These are phyloP conservation scores for Sorex araneus DNA, from an alignment of 2,113 vertebrate genomes.

Conservation along the genomic window DNA sequence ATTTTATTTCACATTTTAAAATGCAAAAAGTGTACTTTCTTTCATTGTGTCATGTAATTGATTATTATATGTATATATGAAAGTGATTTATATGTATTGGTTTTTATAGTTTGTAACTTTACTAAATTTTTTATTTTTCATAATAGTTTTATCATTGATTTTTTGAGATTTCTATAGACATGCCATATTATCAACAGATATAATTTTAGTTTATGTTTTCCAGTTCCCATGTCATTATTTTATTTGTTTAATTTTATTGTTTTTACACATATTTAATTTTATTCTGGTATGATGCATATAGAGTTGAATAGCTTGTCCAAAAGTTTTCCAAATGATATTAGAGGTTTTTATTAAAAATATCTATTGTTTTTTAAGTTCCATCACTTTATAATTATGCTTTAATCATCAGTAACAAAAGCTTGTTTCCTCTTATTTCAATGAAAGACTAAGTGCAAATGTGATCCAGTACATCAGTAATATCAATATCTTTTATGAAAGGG, in stretches of 20 bases:
- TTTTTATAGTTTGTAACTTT: conserved; percentile 44
- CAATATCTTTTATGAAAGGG: too few relatives aligned
- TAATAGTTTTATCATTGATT: conserved; percentile 43
- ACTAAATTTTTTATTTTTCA: not conserved
- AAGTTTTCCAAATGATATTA: conserved; percentile 44
- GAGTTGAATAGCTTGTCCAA: conserved; percentile 3
- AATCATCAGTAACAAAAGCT: not conserved
- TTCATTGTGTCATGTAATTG: not conserved
- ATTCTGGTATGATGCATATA: conserved; percentile 45
- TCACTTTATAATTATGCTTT: not conserved
- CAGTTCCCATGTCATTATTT: conserved; percentile 22
- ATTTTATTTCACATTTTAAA: conserved; percentile 3
- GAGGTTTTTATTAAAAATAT: conserved; percentile 60
- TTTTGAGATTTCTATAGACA: conserved; percentile 20
- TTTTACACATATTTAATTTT: not conserved
- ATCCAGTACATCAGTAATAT: not conserved
- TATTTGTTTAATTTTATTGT: conserved; percentile 6
- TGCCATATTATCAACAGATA: conserved; percentile 26
- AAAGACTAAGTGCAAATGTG: not conserved
- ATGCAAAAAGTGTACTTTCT: conserved; percentile 39
- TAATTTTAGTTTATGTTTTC: not conserved
- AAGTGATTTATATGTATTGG: conserved; percentile 6
- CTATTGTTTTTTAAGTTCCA: too few relatives aligned
- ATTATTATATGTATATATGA: not conserved
- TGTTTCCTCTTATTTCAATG: conserved; percentile 3